These are phyloP conservation scores for Lamellibrachia satsuma DNA, from an alignment of 2,888 invertebrate species.

Conservation along the genomic window DNA sequence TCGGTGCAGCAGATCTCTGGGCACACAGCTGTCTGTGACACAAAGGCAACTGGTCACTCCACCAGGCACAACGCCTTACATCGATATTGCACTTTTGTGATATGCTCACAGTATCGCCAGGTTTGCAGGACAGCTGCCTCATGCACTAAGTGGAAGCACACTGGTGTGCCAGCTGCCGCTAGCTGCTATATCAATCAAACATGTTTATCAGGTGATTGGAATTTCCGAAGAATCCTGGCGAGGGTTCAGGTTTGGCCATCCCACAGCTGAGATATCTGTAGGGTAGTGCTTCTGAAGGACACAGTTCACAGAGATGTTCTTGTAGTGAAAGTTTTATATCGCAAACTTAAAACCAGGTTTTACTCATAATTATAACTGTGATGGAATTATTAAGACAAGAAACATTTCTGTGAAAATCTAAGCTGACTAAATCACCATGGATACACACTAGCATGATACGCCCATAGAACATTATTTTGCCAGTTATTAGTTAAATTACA, in stretches of 20 bases:
- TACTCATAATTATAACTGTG: too few species aligned
- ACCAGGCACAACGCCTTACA: neutral
- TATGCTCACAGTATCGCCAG: neutral
- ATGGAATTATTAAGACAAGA: too few species aligned
- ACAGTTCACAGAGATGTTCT: neutral
- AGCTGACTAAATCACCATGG: too few species aligned
- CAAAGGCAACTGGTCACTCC: neutral
- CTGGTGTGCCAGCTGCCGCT: neutral
- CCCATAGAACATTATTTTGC: too few species aligned
- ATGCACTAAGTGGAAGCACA: neutral
- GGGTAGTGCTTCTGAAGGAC: neutral
- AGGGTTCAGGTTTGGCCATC: neutral
- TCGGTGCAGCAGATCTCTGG: neutral
- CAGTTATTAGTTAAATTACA: too few species aligned
- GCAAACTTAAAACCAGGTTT: too few species aligned
- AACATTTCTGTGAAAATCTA: too few species aligned
- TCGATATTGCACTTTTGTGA: neutral
- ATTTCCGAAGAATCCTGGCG: neutral
- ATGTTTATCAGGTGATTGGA: constrained; percentile 6
- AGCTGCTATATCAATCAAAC: constrained; percentile 10
- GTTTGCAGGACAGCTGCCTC: neutral
- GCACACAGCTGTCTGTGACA: neutral
- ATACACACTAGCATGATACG: too few species aligned
- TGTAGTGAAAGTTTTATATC: neutral
- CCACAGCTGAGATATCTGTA: neutral